Evolutionary conservation across 2,797 vertebrate genomes (phyloP), one percentile per base, ranked within the genome.

Genomic region (Channa striata): DNA sequence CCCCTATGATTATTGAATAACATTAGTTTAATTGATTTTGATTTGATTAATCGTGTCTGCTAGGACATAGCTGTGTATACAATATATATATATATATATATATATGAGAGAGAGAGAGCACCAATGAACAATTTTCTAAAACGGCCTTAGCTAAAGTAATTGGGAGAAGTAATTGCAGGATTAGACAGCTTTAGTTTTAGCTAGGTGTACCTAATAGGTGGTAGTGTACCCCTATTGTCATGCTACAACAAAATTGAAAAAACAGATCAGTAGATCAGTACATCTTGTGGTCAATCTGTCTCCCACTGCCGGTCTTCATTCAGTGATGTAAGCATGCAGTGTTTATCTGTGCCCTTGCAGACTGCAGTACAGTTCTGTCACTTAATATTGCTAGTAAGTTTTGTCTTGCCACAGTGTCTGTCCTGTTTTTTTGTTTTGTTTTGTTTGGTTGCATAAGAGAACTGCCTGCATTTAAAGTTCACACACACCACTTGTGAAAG

Each of bases 381-480:
- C 49, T 40, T 40, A 54, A 44, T 54, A 58, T 57, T 58, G 73
- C 61, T 66, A 47, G 65, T 20, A 67, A 72, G 56, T 39, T 57
- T 80, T 80, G 21, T 78, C 30, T 68, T 75, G 62, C 71, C 62
- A 47, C 40, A 2, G 8, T 11, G 17, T 70, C 48, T 17, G 21
- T 61, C 12, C n/a, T n/a, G n/a, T n/a, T n/a, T n/a, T n/a, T n/a
- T n/a, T n/a, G n/a, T n/a, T n/a, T n/a, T 4, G 12, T 68, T 77
- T 53, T 3, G 54, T 33, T 33, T 47, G 19, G 59, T 90, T 89
- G 40, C 58, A 20, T 81, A 89, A 91, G 66, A 57, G 25, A 58
- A 34, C 33, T 60, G 61, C 42, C 72, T 46, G 34, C 59, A 77
- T 76, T 59, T 59, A 82, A 72, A 23, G 19, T 69, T 63, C 11